Percentiles rank a stretch among this genome's conserved stretches.
These are phyloP conservation scores for Catostomus latipinnis DNA, from an alignment of 2,797 vertebrate species.

Conservation along the genomic window DNA sequence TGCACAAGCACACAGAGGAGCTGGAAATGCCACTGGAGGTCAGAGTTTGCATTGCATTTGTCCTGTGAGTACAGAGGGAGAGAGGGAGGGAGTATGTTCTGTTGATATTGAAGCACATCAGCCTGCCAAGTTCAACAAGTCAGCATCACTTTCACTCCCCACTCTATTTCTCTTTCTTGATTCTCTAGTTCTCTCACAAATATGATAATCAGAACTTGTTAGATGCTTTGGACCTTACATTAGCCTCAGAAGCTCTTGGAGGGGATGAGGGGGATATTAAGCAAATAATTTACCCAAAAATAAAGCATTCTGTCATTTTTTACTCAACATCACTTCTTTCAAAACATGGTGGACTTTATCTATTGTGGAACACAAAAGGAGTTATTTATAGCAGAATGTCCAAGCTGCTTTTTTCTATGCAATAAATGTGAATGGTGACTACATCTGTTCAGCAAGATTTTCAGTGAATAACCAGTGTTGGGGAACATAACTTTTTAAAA, in stretches of 20 bases:
- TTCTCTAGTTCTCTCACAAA: background rate
- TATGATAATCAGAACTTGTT: background rate
- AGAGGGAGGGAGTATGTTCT: constrained; percentile 53
- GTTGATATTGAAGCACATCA: constrained; percentile 66
- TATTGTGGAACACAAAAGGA: too few species aligned
- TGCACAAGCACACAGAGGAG: constrained; percentile 36
- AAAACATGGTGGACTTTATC: too few species aligned
- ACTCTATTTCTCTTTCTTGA: constrained; percentile 1
- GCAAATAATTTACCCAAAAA: too few species aligned
- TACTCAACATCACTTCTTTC: too few species aligned
- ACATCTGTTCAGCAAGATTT: too few species aligned
- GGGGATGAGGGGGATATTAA: background rate
- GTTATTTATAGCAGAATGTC: too few species aligned
- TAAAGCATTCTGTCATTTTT: too few species aligned
- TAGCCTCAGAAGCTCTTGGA: background rate
- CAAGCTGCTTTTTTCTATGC: too few species aligned
- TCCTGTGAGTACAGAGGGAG: constrained; percentile 60
- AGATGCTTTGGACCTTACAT: too few species aligned
- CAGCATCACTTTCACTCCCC: constrained; percentile 43
- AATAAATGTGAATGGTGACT: too few species aligned
- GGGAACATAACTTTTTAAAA: too few species aligned
- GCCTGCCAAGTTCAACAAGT: constrained; percentile 74
- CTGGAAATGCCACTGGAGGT: constrained; percentile 55
- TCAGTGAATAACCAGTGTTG: too few species aligned
- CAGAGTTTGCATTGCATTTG: constrained; percentile 35